Base-by-base conservation (phyloP, 2,113 vertebrate species). In the Microcebus ravelobensis region DNA sequence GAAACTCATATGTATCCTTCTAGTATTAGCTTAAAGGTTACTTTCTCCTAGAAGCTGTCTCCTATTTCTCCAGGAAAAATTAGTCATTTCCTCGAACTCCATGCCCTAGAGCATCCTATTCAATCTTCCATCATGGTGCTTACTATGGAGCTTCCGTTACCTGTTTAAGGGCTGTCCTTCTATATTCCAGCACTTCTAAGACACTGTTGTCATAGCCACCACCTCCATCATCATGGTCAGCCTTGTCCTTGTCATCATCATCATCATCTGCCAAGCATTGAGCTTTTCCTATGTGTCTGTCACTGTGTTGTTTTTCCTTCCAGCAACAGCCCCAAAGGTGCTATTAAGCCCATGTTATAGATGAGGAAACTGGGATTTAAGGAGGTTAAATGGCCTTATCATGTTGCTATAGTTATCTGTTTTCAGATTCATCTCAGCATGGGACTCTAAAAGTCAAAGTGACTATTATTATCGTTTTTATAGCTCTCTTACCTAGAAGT, bases 161-260 rank as follows among this genome's bases (percentile, higher is more conserved):
- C 27, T 67, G 18, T 80, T 85, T 5, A 5, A 0, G 42, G 50
- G 18, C 18, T 67, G 73, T 36, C 87, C 73, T 48, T 23, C 71
- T 39, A 1, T 11, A 18, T 36, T 10, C 59, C 8, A 13, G 45
- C 57, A 13, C 55, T 67, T 86, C 39, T 13, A 8, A 3, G 6
- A 5, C 4, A 61, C 68, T 9, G 31, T 10, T 45, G 67, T 10
- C 11, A 0, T 42, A 0, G 8, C 29, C 31, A 27, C 48, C 55
- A 5, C 3, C 52, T 8, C 25, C 12, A 1, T 23, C 65, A 29
- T 23, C 18, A 31, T 13, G 1, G 18, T 36, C 5, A 20, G 5
- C 39, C 42, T 80, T 45, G 4, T 9, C 36, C 17, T 73, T 42
- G 68, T 45, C 34, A 11, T 34, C 23, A 7, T 39, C 31, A 7